A percentile compares a stretch with the other conserved stretches of the same genome.
Evolutionary conservation across 2,797 vertebrate genomes (phyloP).

Genomic region (Siniperca scherzeri): DNA sequence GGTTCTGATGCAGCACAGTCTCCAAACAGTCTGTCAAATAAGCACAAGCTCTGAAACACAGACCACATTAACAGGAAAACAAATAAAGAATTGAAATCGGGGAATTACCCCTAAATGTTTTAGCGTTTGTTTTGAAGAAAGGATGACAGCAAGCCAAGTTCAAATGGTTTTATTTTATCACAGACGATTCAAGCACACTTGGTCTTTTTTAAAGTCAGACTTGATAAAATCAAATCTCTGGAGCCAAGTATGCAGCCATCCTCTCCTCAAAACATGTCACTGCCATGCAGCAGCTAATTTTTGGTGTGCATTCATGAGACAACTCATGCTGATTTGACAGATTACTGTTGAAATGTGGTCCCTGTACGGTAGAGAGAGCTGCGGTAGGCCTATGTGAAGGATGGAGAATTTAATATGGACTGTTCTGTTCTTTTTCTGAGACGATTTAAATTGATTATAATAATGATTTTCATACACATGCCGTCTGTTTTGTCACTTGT

Average conservation of each 20-base stretch:
- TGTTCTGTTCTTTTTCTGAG: neutral
- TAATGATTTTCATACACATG: neutral
- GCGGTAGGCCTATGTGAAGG: neutral
- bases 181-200: neutral
- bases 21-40: neutral
- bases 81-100: neutral
- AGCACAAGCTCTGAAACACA: neutral
- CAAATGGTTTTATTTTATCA: neutral
- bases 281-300: neutral
- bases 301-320: neutral
- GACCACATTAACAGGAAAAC: neutral
- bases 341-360: neutral
- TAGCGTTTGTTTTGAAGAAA: neutral
- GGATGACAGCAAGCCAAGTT: neutral
- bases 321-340: neutral
- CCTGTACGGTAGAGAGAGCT: neutral
- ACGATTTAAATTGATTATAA: neutral
- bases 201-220: neutral
- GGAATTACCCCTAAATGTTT: neutral
- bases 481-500: neutral
- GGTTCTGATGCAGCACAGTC: neutral
- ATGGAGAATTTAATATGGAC: neutral
- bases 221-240: neutral
- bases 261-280: slow-evolving; percentile 7
- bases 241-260: too few species aligned